Percentiles rank a stretch among this genome's conserved stretches.
phyloP scores from a whole-genome alignment of 2,797 vertebrate genomes.

The Phaenicophaeus curvirostris region DNA sequence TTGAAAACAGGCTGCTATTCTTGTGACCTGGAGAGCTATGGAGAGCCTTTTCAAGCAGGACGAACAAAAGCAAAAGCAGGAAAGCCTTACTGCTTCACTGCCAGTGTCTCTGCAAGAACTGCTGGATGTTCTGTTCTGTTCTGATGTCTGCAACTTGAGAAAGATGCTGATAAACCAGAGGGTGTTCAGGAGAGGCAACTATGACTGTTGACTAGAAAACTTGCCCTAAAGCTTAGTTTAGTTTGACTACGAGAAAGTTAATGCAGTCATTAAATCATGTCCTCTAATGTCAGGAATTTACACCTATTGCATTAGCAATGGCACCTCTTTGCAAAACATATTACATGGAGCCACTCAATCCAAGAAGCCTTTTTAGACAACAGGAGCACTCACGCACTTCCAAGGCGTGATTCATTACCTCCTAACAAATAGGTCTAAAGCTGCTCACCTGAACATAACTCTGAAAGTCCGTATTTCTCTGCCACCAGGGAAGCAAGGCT shows the following conservation, averaged over 20 bases:
- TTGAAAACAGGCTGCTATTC: slow-evolving; percentile 50
- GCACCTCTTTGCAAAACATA: not conserved
- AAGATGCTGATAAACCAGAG: not conserved
- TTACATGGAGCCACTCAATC: not conserved
- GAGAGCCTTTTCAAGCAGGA: slow-evolving; percentile 53
- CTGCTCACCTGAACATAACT: not conserved
- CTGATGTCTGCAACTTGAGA: not conserved
- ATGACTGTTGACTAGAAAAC: not conserved
- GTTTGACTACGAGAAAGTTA: not conserved
- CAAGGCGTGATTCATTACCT: not conserved
- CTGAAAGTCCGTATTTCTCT: not conserved
- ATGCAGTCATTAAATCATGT: not conserved
- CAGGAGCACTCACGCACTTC: not conserved
- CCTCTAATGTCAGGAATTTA: not conserved
- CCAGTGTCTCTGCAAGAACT: not conserved
- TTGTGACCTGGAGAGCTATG: slow-evolving; percentile 62
- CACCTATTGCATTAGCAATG: not conserved
- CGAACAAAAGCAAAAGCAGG: slow-evolving; percentile 35
- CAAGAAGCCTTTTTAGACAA: not conserved
- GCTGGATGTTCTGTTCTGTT: not conserved
- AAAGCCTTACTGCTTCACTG: not conserved
- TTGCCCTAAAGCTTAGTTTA: not conserved
- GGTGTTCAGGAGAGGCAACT: not conserved
- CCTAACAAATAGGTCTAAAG: not conserved
- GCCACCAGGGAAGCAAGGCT: not conserved